phyloP scores from a whole-genome alignment of 1,140 invertebrate species.

The Gryon sp. region DNA sequence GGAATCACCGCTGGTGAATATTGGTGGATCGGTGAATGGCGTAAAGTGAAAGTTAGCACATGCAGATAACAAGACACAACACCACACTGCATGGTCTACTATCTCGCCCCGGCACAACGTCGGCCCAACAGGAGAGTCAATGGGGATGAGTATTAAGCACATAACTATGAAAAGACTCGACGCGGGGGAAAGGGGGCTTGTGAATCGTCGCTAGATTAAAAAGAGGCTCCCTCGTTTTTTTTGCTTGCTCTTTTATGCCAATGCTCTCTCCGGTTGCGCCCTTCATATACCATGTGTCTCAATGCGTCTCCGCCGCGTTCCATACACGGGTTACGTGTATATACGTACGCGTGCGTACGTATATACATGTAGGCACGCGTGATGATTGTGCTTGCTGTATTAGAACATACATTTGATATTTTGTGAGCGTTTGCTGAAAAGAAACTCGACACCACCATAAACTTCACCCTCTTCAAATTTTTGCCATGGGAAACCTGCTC shows the following conservation, averaged over 20 bases:
- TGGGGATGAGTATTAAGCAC: slow-evolving; percentile 78
- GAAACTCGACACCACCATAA: slow-evolving; percentile 67
- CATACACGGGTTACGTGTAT: slow-evolving; percentile 49
- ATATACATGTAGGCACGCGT: too few relatives aligned
- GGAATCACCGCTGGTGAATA: background rate
- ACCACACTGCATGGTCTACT: slow-evolving; percentile 28
- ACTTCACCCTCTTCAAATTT: slow-evolving; percentile 46
- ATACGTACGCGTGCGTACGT: too few relatives aligned
- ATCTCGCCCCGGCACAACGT: slow-evolving; percentile 32
- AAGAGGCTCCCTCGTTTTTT: slow-evolving; percentile 78
- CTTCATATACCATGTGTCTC: slow-evolving; percentile 66
- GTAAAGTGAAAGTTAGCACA: slow-evolving; percentile 49
- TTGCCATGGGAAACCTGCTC: slow-evolving; percentile 47
- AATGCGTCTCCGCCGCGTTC: slow-evolving; percentile 63
- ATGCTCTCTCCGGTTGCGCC: slow-evolving; percentile 64
- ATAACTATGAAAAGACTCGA: slow-evolving; percentile 77
- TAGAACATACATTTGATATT: slow-evolving; percentile 65
- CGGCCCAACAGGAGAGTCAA: slow-evolving; percentile 69
- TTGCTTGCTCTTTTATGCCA: slow-evolving; percentile 78
- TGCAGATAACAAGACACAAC: slow-evolving; percentile 34
- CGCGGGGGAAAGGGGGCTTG: too few relatives aligned
- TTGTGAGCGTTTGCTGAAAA: slow-evolving; percentile 67
- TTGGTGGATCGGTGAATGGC: slow-evolving; percentile 39
- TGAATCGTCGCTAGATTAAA: slow-evolving; percentile 79
- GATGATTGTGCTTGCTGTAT: slow-evolving; percentile 34